Conservation (phyloP, 2,888 invertebrate species). For the Mesorhabditis sp. region DNA sequence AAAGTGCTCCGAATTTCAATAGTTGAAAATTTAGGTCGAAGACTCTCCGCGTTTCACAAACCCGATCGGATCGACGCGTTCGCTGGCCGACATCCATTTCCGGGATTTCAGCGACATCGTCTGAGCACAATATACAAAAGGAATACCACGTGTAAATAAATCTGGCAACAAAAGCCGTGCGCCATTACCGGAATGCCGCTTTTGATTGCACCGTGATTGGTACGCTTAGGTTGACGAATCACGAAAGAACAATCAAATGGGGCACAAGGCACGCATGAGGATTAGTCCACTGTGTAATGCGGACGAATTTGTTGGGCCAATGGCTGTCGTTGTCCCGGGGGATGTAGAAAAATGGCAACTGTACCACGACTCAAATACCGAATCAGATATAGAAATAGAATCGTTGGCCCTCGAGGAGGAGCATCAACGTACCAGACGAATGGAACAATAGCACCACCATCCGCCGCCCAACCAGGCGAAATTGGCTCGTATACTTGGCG, state of each 20-base stretch:
- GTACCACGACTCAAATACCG: too few relatives aligned
- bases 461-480: too few relatives aligned
- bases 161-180: background rate
- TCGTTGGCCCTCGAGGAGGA: too few relatives aligned
- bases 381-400: too few relatives aligned
- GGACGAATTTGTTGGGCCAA: background rate
- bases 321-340: background rate
- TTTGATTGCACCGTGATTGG: slow-evolving; percentile 2
- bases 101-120: background rate
- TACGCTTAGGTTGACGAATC: background rate
- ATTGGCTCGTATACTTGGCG: too few relatives aligned
- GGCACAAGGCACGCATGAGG: too few relatives aligned
- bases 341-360: too few relatives aligned
- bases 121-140: background rate
- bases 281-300: too few relatives aligned
- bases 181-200: background rate
- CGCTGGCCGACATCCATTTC: slow-evolving; percentile 5
- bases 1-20: background rate
- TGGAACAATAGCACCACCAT: too few relatives aligned
- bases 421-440: too few relatives aligned
- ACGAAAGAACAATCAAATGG: background rate
- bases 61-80: background rate
- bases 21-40: background rate
- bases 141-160: background rate
- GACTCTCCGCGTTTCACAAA: background rate